These are phyloP conservation scores for Urechis unicinctus DNA, from an alignment of 2,888 invertebrate genomes.

Conservation along the genomic window DNA sequence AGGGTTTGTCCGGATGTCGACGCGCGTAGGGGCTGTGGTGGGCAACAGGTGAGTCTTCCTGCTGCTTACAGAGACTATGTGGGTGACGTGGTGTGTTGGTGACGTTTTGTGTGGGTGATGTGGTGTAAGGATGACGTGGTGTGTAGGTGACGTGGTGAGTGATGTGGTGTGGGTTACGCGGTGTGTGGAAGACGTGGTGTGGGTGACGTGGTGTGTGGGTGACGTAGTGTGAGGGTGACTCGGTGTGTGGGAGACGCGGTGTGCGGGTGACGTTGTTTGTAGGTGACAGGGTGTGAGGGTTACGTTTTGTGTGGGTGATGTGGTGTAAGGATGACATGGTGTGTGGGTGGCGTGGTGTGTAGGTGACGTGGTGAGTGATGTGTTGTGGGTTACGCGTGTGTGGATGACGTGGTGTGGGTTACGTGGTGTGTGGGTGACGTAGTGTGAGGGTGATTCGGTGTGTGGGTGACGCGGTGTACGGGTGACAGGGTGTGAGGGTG, in stretches of 20 bases:
- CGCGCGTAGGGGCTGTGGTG: not conserved
- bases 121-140: no score
- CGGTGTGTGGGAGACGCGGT: not conserved
- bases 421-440: not conserved
- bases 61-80: no score
- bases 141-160: conserved; percentile 98
- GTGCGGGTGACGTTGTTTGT: not conserved
- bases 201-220: not conserved
- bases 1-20: not conserved
- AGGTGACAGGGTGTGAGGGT: no score
- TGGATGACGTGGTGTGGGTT: not conserved
- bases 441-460: not conserved
- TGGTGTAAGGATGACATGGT: no score
- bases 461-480: not conserved
- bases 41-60: not conserved
- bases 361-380: conserved; percentile 96
- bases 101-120: no score
- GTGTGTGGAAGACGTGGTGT: no score
- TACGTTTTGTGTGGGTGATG: no score
- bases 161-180: conserved; percentile 51
- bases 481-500: not conserved
- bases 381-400: not conserved
- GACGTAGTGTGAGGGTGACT: not conserved
- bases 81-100: no score
- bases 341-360: no score